Evolutionary conservation across 2,888 invertebrate genomes (phyloP).

Genomic region (Deilephila porcellus): DNA sequence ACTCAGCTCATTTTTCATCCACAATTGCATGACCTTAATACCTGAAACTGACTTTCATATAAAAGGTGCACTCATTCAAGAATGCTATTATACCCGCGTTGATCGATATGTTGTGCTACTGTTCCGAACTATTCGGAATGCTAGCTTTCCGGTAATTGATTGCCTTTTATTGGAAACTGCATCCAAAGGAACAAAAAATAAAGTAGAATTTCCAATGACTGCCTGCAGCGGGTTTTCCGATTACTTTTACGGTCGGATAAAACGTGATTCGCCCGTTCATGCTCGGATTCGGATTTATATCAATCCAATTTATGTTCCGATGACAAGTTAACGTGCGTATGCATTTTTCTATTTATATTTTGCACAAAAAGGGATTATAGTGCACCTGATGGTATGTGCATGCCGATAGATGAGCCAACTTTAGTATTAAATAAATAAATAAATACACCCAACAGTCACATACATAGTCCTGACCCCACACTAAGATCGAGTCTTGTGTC

Average conservation of each 20-base stretch:
- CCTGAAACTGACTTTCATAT: background rate
- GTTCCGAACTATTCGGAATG: conserved; percentile 22
- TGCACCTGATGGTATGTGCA: too few relatives aligned
- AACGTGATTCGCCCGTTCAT: conserved; percentile 18
- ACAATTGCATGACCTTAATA: conserved; percentile 8
- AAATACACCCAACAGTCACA: too few relatives aligned
- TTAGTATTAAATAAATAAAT: too few relatives aligned
- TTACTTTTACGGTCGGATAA: conserved; percentile 14
- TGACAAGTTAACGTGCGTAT: conserved; percentile 3
- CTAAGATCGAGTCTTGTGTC: too few relatives aligned
- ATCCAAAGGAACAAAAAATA: background rate
- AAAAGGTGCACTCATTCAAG: conserved; percentile 30
- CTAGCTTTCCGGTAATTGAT: conserved; percentile 6
- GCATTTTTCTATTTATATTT: too few relatives aligned
- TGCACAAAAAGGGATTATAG: too few relatives aligned
- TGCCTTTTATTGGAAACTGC: background rate
- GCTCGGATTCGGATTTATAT: conserved; percentile 12
- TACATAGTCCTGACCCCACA: too few relatives aligned
- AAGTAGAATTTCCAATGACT: conserved; percentile 6
- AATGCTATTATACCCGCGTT: conserved; percentile 31
- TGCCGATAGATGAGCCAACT: too few relatives aligned
- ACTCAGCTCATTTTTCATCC: background rate
- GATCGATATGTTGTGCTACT: conserved; percentile 31
- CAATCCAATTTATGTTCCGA: conserved; percentile 7
- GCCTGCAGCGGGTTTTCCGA: background rate